Evolutionary conservation across 2,888 invertebrate genomes (phyloP).

Genomic region (Synergus umbraculus): DNA sequence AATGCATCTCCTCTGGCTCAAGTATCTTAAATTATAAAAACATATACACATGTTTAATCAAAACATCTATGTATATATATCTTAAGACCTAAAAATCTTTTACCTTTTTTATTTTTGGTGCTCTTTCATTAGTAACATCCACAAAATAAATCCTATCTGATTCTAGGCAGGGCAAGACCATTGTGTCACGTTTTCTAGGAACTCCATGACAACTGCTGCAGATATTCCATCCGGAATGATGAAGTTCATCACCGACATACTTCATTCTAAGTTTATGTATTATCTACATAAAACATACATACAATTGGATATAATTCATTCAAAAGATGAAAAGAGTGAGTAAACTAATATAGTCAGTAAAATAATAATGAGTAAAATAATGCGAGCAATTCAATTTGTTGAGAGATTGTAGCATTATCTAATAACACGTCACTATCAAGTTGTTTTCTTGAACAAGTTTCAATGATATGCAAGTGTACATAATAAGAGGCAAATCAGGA

Average conservation of each 20-base stretch:
- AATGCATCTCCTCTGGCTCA: conserved; percentile 88
- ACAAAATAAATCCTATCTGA: conserved; percentile 91
- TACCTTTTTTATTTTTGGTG: conserved; percentile 87
- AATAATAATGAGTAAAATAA: no score
- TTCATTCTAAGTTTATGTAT: conserved; percentile 91
- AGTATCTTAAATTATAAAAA: conserved; percentile 81
- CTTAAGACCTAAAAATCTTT: conserved; percentile 3
- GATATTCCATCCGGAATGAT: conserved; percentile 98
- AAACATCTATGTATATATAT: no score
- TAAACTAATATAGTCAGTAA: no score
- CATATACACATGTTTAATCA: no score
- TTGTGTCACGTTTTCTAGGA: conserved; percentile 82
- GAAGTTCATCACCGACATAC: conserved; percentile 90
- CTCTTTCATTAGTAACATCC: conserved; percentile 86
- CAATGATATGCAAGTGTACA: no score
- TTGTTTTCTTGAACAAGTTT: no score
- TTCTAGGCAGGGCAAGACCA: conserved; percentile 90
- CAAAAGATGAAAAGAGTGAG: neutral
- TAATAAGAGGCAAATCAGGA: neutral
- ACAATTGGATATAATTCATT: conserved; percentile 2
- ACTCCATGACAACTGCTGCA: conserved; percentile 93
- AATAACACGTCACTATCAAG: no score
- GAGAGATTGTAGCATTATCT: no score
- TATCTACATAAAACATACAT: conserved; percentile 82
- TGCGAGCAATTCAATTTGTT: no score